Percentiles rank a stretch among this genome's conserved stretches.
Conservation (phyloP, 2,113 vertebrate species). For the Parus major region DNA sequence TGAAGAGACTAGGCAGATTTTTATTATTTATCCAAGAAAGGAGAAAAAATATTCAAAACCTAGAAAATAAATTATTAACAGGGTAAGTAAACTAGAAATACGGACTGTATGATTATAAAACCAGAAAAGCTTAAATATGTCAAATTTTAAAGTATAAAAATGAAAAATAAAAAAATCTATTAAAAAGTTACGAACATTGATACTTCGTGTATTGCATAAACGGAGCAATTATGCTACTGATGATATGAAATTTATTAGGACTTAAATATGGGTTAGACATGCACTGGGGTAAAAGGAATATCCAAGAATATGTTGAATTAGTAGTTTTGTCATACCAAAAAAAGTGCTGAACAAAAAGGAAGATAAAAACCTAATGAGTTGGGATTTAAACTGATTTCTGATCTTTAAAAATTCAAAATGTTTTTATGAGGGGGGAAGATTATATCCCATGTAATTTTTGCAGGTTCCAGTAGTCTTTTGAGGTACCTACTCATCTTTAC, state of each 20-base stretch:
- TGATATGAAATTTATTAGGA: background rate
- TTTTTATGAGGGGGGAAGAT: background rate
- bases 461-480: background rate
- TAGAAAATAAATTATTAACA: background rate
- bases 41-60: background rate
- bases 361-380: background rate
- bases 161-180: background rate
- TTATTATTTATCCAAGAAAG: background rate
- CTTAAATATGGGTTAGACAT: background rate
- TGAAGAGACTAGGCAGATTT: background rate
- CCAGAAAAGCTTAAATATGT: background rate
- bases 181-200: background rate
- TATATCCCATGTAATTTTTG: background rate
- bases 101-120: background rate
- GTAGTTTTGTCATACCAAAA: background rate
- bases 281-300: background rate
- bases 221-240: background rate
- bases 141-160: background rate
- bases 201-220: background rate
- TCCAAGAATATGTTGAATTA: background rate
- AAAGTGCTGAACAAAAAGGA: background rate
- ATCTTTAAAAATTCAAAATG: background rate
- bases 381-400: background rate
- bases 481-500: background rate
- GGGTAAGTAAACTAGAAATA: background rate